Evolutionary conservation across 2,888 invertebrate species (phyloP), one percentile per base, ranked within the genome.

Genomic region (Monochamus alternatus): DNA sequence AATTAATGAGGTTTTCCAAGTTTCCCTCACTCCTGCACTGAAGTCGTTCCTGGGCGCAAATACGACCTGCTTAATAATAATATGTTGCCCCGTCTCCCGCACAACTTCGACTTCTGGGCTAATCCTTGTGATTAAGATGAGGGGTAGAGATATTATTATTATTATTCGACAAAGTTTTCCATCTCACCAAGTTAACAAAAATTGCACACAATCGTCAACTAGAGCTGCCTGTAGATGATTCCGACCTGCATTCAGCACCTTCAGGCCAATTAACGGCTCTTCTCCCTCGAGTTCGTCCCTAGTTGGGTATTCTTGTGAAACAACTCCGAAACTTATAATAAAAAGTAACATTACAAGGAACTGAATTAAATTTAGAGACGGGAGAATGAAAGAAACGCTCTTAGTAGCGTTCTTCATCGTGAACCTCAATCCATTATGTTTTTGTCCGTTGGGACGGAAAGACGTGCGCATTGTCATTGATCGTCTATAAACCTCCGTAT

Each of bases 391-490:
- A 80, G 82, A 81, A 83, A 82, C 80, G 83, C 83, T 84, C 81
- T 83, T 79, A 82, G 82, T 78, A 14, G 74, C 76, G 77, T 75
- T 81, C 82, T 81, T 81, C 82, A 81, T 82, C 80, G 82, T 70
- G 81, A 79, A 82, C 83, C 84, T 81, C 83, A 82, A 84, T 83
- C 84, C 82, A 83, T 83, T 84, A 82, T 82, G 81, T 79, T 81
- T 80, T 77, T 82, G 80, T 80, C 84, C 82, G 68, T 77, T 78
- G 79, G 81, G 82, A 81, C 78, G 74, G 64, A 32, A 62, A 78
- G 73, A 82, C 82, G 84, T 82, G 84, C 81, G 80, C 83, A 82
- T 84, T 84, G 84, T 83, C 82, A 83, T 82, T 83, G 83, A 83
- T 84, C 83, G 83, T 60, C 82, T 77, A 82, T 82, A 83, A 82